phyloP scores from a whole-genome alignment of 2,888 invertebrate species.

The Cordilura impudica region DNA sequence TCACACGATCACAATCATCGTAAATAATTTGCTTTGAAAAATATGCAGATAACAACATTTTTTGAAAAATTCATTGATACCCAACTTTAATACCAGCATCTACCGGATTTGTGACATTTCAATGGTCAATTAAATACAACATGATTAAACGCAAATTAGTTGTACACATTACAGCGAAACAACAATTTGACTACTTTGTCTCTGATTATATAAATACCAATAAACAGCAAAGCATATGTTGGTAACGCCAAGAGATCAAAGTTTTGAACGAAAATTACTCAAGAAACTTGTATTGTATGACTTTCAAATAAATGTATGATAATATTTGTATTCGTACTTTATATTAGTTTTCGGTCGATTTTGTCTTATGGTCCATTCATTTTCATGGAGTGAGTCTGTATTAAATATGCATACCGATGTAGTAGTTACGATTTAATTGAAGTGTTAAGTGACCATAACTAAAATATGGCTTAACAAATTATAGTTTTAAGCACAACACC shows the following conservation, averaged over 20 bases:
- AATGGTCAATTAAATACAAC: conserved; percentile 61
- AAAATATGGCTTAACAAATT: conserved; percentile 47
- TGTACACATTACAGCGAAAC: conserved; percentile 43
- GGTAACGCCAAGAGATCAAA: no score
- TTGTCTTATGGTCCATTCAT: conserved; percentile 48
- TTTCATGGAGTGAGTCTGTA: conserved; percentile 41
- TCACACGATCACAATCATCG: conserved; percentile 30
- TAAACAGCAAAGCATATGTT: no score
- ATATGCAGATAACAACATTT: conserved; percentile 33
- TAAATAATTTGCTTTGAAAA: conserved; percentile 21
- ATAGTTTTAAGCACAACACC: conserved; percentile 45
- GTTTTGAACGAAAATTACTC: background rate
- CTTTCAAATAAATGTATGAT: no score
- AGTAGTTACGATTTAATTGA: conserved; percentile 32
- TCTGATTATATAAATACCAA: background rate
- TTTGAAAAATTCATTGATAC: conserved; percentile 25
- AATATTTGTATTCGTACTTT: no score
- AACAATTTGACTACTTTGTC: conserved; percentile 35
- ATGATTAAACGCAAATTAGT: conserved; percentile 63
- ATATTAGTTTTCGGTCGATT: no score
- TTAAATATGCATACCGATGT: conserved; percentile 20
- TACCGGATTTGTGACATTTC: conserved; percentile 54
- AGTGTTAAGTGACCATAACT: conserved; percentile 52
- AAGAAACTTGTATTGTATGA: background rate
- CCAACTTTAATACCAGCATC: background rate